phyloP scores from a whole-genome alignment of 2,113 vertebrate species.

The Cyprinodon brontotheroides region DNA sequence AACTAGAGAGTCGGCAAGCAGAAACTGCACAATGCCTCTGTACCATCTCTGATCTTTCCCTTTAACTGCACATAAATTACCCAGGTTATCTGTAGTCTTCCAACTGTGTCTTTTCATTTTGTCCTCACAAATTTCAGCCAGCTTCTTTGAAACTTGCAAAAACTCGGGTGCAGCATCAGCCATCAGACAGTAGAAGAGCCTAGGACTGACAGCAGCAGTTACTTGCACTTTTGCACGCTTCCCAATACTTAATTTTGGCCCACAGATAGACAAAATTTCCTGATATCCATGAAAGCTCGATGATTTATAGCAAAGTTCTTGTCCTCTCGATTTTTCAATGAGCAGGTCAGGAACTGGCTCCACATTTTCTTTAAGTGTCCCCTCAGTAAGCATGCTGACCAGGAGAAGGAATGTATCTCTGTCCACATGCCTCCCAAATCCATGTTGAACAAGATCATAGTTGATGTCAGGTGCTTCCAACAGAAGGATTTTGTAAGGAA shows the following conservation, averaged over 20 bases:
- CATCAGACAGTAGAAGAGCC: slow-evolving; percentile 88
- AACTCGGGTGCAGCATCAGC: slow-evolving; percentile 78
- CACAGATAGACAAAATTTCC: slow-evolving; percentile 75
- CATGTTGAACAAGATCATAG: slow-evolving; percentile 78
- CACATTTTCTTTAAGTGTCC: slow-evolving; percentile 67
- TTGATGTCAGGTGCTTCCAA: slow-evolving; percentile 86
- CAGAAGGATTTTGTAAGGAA: slow-evolving; percentile 82
- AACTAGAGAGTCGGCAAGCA: slow-evolving; percentile 80
- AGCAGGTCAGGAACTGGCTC: slow-evolving; percentile 66
- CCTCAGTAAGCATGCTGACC: slow-evolving; percentile 81
- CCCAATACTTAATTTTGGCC: slow-evolving; percentile 77
- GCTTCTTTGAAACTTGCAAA: slow-evolving; percentile 76
- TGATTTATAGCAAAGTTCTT: slow-evolving; percentile 51
- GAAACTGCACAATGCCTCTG: slow-evolving; percentile 86
- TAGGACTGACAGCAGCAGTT: slow-evolving; percentile 81
- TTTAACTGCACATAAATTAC: slow-evolving; percentile 87
- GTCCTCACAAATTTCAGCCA: slow-evolving; percentile 79
- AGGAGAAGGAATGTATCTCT: slow-evolving; percentile 86
- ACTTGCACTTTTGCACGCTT: slow-evolving; percentile 79
- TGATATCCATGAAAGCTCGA: slow-evolving; percentile 64
- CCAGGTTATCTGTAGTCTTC: slow-evolving; percentile 77
- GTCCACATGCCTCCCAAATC: slow-evolving; percentile 85
- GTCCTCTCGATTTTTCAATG: slow-evolving; percentile 60
- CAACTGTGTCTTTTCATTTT: slow-evolving; percentile 44
- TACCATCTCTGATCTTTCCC: slow-evolving; percentile 87